Evolutionary conservation across 2,797 vertebrate species (phyloP).

Genomic region (Paguma larvata): DNA sequence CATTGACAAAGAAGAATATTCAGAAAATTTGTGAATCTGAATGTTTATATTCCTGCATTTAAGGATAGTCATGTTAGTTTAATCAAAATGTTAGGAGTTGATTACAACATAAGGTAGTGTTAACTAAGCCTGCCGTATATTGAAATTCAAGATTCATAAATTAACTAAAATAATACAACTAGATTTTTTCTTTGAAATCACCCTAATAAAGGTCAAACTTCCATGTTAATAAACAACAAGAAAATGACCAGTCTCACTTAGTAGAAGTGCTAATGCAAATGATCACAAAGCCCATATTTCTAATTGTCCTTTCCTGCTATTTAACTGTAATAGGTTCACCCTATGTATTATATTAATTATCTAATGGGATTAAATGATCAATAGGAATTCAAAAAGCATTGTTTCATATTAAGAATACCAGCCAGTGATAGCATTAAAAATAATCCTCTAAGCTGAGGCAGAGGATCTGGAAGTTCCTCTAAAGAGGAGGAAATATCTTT

Average conservation of each 20-base stretch:
- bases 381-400: constrained; percentile 20
- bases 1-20: constrained; percentile 26
- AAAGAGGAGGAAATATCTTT: background rate
- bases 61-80: constrained; percentile 32
- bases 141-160: constrained; percentile 51
- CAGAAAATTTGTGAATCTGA: constrained; percentile 14
- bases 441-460: background rate
- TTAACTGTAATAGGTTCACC: background rate
- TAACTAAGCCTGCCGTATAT: background rate
- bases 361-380: background rate
- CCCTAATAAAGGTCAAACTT: background rate
- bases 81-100: constrained; percentile 46
- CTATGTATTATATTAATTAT: constrained; percentile 16
- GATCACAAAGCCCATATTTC: constrained; percentile 26
- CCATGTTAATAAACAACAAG: constrained; percentile 29
- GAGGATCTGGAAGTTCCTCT: background rate
- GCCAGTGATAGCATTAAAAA: background rate
- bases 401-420: constrained; percentile 28
- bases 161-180: constrained; percentile 38
- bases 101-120: background rate
- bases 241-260: background rate
- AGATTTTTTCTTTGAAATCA: constrained; percentile 20
- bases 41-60: constrained; percentile 3
- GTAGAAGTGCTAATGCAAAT: background rate
- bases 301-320: constrained; percentile 37